Evolutionary conservation across 2,113 vertebrate genomes (phyloP).

Genomic region (Tetraodon nigroviridis): DNA sequence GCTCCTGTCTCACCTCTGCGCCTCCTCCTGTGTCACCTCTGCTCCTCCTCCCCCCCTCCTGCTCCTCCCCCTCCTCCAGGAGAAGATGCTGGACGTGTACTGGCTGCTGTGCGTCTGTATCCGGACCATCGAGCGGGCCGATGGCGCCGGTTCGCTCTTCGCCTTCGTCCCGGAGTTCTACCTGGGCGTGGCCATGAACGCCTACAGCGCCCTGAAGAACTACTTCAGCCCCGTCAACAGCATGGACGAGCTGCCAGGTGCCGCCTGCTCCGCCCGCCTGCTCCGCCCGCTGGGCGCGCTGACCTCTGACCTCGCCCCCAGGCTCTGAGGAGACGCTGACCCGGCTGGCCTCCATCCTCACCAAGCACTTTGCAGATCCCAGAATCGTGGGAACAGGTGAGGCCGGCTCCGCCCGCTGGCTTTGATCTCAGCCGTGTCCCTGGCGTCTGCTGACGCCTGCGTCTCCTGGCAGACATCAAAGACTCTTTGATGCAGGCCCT

Average conservation of each 20-base stretch:
- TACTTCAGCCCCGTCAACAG: slow-evolving; percentile 92
- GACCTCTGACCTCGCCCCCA: slow-evolving; percentile 42
- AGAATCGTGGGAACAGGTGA: slow-evolving; percentile 95
- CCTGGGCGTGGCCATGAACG: slow-evolving; percentile 96
- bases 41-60: background rate
- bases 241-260: slow-evolving; percentile 96
- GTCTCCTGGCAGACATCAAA: slow-evolving; percentile 83
- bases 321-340: slow-evolving; percentile 92
- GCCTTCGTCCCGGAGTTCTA: slow-evolving; percentile 96
- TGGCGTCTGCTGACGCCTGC: background rate
- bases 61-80: slow-evolving; percentile 65
- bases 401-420: no score
- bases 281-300: background rate
- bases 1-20: background rate
- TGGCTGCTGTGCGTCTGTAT: slow-evolving; percentile 93
- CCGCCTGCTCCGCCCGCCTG: background rate
- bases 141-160: slow-evolving; percentile 84
- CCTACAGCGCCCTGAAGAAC: slow-evolving; percentile 97
- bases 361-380: slow-evolving; percentile 93
- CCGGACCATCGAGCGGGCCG: slow-evolving; percentile 85
- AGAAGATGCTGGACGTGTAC: slow-evolving; percentile 96
- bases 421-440: background rate
- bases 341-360: slow-evolving; percentile 89
- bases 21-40: background rate
- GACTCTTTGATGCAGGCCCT: slow-evolving; percentile 97